These are phyloP conservation scores for Girardinus metallicus DNA, from an alignment of 2,797 vertebrate species.

Conservation along the genomic window DNA sequence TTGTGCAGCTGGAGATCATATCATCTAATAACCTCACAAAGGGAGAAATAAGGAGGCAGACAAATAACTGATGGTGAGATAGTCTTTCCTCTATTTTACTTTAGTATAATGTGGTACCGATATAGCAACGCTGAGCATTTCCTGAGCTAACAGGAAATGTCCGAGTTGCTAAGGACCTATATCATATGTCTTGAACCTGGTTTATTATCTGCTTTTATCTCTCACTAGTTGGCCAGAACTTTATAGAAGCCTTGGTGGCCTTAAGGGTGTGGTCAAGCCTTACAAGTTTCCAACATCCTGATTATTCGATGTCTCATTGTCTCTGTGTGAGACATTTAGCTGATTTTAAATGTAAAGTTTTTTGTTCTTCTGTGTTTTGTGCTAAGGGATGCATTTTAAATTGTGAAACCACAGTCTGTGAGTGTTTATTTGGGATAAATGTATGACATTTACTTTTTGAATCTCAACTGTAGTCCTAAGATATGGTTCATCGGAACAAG, in stretches of 20 bases:
- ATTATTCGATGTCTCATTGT: neutral
- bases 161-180: constrained; percentile 30
- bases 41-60: constrained; percentile 9
- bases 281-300: neutral
- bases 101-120: constrained; percentile 28
- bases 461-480: neutral
- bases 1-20: constrained; percentile 37
- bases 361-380: neutral
- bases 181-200: constrained; percentile 8
- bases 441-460: neutral
- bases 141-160: constrained; percentile 48
- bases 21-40: constrained; percentile 50
- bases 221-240: neutral
- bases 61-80: constrained; percentile 11
- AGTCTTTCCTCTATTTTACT: constrained; percentile 31
- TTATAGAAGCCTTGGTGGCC: neutral
- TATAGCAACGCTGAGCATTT: constrained; percentile 13
- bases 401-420: neutral
- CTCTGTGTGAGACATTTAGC: neutral
- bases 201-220: constrained; percentile 17
- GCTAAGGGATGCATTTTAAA: neutral
- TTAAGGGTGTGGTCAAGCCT: neutral
- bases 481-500: neutral
- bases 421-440: neutral
- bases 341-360: neutral